A percentile compares a stretch with the other conserved stretches of the same genome.
Conservation (phyloP, 2,113 vertebrate genomes). For the Erpornis zantholeuca region DNA sequence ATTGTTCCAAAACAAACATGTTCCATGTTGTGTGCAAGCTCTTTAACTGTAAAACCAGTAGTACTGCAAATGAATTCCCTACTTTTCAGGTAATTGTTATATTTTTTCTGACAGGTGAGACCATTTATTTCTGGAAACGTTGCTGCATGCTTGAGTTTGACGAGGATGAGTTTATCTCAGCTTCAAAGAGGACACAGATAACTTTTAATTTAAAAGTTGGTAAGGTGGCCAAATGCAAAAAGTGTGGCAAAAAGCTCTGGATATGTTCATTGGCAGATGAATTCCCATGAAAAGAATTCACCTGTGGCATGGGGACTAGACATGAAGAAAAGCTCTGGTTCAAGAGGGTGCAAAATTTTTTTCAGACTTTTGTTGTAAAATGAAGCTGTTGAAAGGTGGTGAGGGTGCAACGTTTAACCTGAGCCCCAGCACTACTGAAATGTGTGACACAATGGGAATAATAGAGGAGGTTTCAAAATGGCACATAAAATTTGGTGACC, state of each 20-base stretch:
- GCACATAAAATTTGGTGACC: background rate
- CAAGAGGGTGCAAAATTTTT: background rate
- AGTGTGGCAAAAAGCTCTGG: background rate
- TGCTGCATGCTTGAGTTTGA: background rate
- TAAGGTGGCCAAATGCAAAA: background rate
- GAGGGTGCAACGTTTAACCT: background rate
- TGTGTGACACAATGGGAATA: background rate
- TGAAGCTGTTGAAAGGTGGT: background rate
- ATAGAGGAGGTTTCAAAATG: background rate
- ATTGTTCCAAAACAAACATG: background rate
- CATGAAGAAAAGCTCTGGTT: background rate
- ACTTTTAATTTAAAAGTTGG: background rate
- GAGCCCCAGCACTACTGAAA: background rate
- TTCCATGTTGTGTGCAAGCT: background rate
- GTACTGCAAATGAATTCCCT: background rate
- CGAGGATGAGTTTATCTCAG: background rate
- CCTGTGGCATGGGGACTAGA: background rate
- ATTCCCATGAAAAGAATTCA: background rate
- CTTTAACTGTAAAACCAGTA: background rate
- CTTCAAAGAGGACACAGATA: background rate
- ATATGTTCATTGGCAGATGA: accelerated
- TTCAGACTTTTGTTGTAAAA: background rate
- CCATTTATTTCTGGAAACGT: background rate
- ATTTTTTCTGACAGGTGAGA: background rate
- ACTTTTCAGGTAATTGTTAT: background rate